A percentile compares a stretch with the other conserved stretches of the same genome.
phyloP scores from a whole-genome alignment of 2,888 invertebrate species.

The Mythimna lalbum region DNA sequence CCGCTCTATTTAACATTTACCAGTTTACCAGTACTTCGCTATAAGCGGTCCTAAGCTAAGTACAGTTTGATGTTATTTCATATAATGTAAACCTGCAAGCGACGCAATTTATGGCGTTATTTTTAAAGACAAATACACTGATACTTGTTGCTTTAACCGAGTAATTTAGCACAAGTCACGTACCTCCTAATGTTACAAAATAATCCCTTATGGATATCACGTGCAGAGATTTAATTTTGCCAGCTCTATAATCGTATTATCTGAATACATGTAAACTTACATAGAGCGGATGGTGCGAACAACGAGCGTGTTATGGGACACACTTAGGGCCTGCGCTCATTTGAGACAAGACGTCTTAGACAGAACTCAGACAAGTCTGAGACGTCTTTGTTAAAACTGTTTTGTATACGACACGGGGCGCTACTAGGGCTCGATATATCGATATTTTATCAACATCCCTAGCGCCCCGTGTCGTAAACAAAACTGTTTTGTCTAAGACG shows the following conservation, averaged over 20 bases:
- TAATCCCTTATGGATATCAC: constrained; percentile 69
- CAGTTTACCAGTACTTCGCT: constrained; percentile 58
- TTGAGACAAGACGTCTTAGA: too few relatives aligned
- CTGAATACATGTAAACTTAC: constrained; percentile 17
- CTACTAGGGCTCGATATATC: too few relatives aligned
- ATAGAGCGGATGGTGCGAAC: constrained; percentile 16
- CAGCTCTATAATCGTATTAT: constrained; percentile 56
- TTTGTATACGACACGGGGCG: too few relatives aligned
- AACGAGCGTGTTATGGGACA: constrained; percentile 27
- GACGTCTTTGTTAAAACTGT: too few relatives aligned
- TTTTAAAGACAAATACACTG: constrained; percentile 57
- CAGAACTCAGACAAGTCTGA: too few relatives aligned
- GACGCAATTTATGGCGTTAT: constrained; percentile 43
- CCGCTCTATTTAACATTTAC: constrained; percentile 75
- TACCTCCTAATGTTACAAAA: constrained; percentile 69
- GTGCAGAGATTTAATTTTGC: constrained; percentile 53
- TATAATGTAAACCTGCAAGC: constrained; percentile 51
- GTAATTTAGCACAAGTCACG: constrained; percentile 68
- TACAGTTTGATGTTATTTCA: constrained; percentile 61
- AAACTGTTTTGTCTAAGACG: too few relatives aligned
- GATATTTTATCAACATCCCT: too few relatives aligned
- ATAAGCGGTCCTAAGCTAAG: constrained; percentile 55
- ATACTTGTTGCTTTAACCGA: constrained; percentile 60
- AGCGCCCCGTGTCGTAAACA: too few relatives aligned
- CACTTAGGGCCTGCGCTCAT: too few relatives aligned